Percentiles rank a stretch among this genome's conserved stretches.
Evolutionary conservation across 2,797 vertebrate species (phyloP).

Genomic region (Tapirus indicus): DNA sequence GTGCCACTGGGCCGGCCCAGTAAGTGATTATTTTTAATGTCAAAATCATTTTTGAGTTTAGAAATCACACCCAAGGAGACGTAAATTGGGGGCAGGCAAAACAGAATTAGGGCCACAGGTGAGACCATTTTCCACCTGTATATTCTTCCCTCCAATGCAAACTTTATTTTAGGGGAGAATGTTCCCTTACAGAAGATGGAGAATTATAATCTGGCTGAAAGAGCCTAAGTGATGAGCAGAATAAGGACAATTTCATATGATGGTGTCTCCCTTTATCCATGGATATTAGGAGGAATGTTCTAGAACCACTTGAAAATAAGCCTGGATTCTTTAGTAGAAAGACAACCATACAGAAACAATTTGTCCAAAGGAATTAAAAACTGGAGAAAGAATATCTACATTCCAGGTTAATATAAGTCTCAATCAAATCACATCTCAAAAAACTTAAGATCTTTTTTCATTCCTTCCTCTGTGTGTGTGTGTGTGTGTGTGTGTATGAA

Average conservation of each 20-base stretch:
- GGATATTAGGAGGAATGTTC: neutral
- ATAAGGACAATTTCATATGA: neutral
- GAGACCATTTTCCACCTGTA: neutral
- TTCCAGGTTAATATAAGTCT: neutral
- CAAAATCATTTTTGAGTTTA: constrained; percentile 13
- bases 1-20: too few species aligned
- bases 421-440: constrained; percentile 30
- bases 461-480: neutral
- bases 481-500: neutral
- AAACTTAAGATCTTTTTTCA: constrained; percentile 5
- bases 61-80: neutral
- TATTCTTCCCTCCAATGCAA: neutral
- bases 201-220: neutral
- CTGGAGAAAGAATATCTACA: neutral
- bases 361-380: neutral
- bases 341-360: neutral
- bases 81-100: neutral
- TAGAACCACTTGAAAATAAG: constrained; percentile 6
- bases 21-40: constrained; percentile 33
- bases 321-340: neutral
- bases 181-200: neutral
- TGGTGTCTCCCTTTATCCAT: neutral
- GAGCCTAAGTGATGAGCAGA: neutral
- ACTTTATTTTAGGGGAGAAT: neutral
- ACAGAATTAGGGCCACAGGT: neutral